Base-by-base conservation (phyloP, 1,140 invertebrate genomes). In the Zaprionus africanus region DNA sequence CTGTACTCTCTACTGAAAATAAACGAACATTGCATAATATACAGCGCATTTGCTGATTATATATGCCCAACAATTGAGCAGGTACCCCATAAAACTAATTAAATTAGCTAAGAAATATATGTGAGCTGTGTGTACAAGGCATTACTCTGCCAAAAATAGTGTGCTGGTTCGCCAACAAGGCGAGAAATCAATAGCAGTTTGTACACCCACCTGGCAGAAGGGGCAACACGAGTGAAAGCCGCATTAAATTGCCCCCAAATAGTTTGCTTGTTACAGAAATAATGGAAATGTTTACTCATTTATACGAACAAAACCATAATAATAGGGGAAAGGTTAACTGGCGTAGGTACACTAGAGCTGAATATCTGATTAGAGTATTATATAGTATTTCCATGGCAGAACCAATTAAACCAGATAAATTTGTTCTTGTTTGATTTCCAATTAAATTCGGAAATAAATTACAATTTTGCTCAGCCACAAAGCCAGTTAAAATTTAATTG, bases 21-120 rank as follows among this genome's bases (percentile, higher is more conserved):
- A 66, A 87, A 80, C 79, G 67, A 86, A 66, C 65, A 68, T 72
- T 85, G 49, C 78, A 85, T 84, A 75, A 84, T 81, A 78, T 67
- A 79, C 46, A 24, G 11, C 19, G 22, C 15, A 60, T 19, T 60
- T 64, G 56, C 28, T 19, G 36, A 49, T 60, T 22, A 19, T 28
- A 13, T 41, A 17, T 9, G 5, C 28, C 46, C 41, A 24, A 31
- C 22, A 38, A 31, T 41, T n/a, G 3, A 5, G 13, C 46, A 12
- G 19, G 11, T 19, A 28, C 38, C 1, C 7, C 13, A 4, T 68
- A 65, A 63, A 59, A 64, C 73, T 86, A 88, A 86, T 78, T 83
- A 64, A 83, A 87, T 87, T 78, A 71, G 46, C 11, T 22, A 22
- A 6, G 46, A 51, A 51, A 19, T 49, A 24, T 24, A 51, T 51